Conservation (phyloP, 2,888 invertebrate genomes). For the Gibbula magus region DNA sequence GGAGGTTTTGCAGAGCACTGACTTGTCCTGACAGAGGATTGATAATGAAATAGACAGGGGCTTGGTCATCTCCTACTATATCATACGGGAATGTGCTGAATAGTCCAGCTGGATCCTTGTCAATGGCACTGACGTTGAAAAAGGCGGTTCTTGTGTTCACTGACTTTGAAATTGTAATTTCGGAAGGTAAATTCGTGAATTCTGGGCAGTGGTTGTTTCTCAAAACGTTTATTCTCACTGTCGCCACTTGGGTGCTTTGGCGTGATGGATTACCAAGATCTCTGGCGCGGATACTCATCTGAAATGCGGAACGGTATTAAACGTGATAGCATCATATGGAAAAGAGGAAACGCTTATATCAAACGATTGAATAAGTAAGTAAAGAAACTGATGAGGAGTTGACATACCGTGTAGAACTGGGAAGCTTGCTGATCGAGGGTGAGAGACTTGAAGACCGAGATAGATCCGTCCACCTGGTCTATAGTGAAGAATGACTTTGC, state of each 20-base stretch:
- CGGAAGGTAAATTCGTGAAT: conserved; percentile 55
- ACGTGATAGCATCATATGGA: neutral
- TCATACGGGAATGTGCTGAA: conserved; percentile 77
- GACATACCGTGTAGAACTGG: conserved; percentile 46
- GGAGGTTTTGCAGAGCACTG: conserved; percentile 87
- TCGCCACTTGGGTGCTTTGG: conserved; percentile 48
- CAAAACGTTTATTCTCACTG: conserved; percentile 57
- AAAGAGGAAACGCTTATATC: neutral
- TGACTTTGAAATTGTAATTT: conserved; percentile 48
- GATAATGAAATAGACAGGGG: conserved; percentile 59
- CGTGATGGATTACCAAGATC: conserved; percentile 59
- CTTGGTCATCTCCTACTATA: conserved; percentile 46
- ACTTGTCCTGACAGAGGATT: conserved; percentile 77
- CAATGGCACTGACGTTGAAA: conserved; percentile 34
- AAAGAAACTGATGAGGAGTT: too few relatives aligned
- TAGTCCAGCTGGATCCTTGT: conserved; percentile 43
- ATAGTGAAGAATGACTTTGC: conserved; percentile 63
- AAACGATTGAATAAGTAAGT: too few relatives aligned
- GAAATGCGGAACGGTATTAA: conserved; percentile 8
- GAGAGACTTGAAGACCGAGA: conserved; percentile 59
- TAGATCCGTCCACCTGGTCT: conserved; percentile 52
- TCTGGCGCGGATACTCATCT: conserved; percentile 51
- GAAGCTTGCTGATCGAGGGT: conserved; percentile 42
- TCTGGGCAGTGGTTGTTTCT: conserved; percentile 57
- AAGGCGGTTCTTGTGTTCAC: neutral